phyloP scores from a whole-genome alignment of 1,140 invertebrate genomes.

The Heliothis subflexa region DNA sequence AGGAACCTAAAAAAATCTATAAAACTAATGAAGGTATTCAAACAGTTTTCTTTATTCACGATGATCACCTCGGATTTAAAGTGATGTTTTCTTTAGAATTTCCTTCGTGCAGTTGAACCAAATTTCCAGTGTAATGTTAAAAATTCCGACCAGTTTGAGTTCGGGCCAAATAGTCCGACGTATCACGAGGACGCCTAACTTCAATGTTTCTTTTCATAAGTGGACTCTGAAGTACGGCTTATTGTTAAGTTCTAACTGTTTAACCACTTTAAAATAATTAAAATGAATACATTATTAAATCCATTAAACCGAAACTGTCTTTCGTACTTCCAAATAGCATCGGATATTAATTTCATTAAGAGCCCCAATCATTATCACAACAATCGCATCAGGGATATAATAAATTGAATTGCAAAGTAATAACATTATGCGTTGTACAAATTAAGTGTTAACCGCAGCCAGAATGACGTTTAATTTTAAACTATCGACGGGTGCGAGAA shows the following conservation, averaged over 20 bases:
- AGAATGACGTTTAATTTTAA: slow-evolving; percentile 84
- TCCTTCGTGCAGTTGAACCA: not conserved
- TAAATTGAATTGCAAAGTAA: slow-evolving; percentile 82
- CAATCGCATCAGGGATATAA: slow-evolving; percentile 77
- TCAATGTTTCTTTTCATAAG: slow-evolving; percentile 18
- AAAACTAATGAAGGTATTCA: too few species aligned
- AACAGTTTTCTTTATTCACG: too few species aligned
- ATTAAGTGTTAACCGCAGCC: slow-evolving; percentile 81
- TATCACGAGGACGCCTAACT: slow-evolving; percentile 39
- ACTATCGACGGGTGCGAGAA: slow-evolving; percentile 77
- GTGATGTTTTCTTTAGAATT: not conserved
- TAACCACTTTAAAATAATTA: too few species aligned
- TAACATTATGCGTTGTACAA: slow-evolving; percentile 79
- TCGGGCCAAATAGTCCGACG: slow-evolving; percentile 59
- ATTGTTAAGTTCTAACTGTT: too few species aligned
- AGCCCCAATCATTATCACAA: slow-evolving; percentile 79
- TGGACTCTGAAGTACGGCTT: not conserved
- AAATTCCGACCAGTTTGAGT: not conserved
- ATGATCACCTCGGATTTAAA: not conserved
- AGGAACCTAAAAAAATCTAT: too few species aligned
- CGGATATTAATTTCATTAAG: slow-evolving; percentile 82
- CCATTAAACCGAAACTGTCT: slow-evolving; percentile 53
- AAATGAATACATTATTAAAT: slow-evolving; percentile 26
- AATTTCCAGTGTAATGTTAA: slow-evolving; percentile 1
- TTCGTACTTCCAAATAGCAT: slow-evolving; percentile 60